Evolutionary conservation across 1,140 invertebrate species (phyloP), one percentile per base, ranked within the genome.

Genomic region (Aphelenchoides fujianensis): DNA sequence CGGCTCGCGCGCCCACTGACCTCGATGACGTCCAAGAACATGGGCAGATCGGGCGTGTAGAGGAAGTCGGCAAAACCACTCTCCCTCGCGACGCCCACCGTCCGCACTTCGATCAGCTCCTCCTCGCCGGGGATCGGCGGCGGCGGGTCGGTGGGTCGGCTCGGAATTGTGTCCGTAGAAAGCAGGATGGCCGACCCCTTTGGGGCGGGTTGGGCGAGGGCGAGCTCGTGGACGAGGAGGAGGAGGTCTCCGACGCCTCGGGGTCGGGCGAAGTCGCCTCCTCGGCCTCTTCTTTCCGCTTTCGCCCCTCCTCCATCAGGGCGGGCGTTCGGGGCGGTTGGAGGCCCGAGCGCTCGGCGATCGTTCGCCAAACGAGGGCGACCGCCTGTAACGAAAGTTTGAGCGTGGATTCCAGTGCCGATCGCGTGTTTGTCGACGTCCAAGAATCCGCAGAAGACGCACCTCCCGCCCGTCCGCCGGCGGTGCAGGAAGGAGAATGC

Each of bases 91-190:
- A 34, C 37, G 30, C 32, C 16, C 35, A 27, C 19, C 41, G 34
- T 72, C 48, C 30, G 35, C 16, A 48, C 55, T 35, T 74, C 9
- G 27, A 69, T 70, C 52, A 9, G 7, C 27, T 31, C 12, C 16
- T 12, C 27, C 2, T 73, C n/a, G 19, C 1, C 71, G 9, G 12
- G 1, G 28, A 3, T n/a, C 12, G 1, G 19, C 23, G 16, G 68
- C 23, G 1, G 9, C 19, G 9, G 2, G 19, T 23, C 57, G 28
- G 0, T n/a, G 7, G 0, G 1, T 19, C 37, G 53, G 28, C 34
- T 41, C 2, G 71, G 71, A 30, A 73, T 73, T n/a, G 30, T 62
- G 70, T 73, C 71, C 23, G 71, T 73, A 19, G 62, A 59, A 16
- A 73, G 54, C 31, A 73, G n/a, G 37, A 55, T 72, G 66, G 23